Evolutionary conservation across 1,140 invertebrate species (phyloP).

Genomic region (Diuraphis noxia): DNA sequence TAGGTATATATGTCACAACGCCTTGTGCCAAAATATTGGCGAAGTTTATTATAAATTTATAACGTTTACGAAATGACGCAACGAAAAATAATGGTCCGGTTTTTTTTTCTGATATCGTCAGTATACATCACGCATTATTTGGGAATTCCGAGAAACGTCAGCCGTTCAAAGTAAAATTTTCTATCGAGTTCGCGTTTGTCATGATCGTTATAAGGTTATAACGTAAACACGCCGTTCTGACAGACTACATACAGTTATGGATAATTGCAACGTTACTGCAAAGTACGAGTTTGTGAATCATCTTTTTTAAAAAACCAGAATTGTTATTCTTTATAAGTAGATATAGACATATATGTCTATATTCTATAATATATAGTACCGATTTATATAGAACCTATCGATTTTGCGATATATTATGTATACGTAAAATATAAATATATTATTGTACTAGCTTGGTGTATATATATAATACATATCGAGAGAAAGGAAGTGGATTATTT

Average conservation of each 20-base stretch:
- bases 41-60: not conserved
- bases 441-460: too few relatives aligned
- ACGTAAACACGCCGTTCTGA: not conserved
- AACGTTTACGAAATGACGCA: not conserved
- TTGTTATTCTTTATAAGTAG: too few relatives aligned
- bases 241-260: not conserved
- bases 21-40: not conserved
- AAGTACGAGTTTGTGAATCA: not conserved
- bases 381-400: too few relatives aligned
- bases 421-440: too few relatives aligned
- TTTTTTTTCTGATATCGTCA: not conserved
- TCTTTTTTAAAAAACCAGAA: not conserved
- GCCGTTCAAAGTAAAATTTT: not conserved
- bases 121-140: not conserved
- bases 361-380: too few relatives aligned
- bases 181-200: not conserved
- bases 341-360: too few relatives aligned
- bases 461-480: too few relatives aligned
- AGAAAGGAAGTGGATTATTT: not conserved
- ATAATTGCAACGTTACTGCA: not conserved
- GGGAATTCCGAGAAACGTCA: not conserved
- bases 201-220: not conserved
- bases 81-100: not conserved
- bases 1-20: not conserved
- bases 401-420: too few relatives aligned